phyloP scores from a whole-genome alignment of 2,797 vertebrate species.

The Enteromius thamalakanensis region DNA sequence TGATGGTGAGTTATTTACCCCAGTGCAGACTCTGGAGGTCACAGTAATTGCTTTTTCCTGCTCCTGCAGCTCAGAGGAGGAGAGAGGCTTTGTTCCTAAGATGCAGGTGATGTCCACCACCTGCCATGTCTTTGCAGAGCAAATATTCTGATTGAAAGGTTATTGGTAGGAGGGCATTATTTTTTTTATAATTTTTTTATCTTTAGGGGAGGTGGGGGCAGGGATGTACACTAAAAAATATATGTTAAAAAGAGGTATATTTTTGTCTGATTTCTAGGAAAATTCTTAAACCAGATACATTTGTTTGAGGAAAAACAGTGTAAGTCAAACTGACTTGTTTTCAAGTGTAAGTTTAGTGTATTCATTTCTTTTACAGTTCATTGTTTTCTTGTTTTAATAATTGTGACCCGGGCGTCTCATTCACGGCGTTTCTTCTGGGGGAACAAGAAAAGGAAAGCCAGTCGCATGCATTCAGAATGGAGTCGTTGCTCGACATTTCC shows the following conservation, averaged over 20 bases:
- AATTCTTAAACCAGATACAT: neutral
- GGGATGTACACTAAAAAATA: neutral
- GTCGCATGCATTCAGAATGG: too few relatives aligned
- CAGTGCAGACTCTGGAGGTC: conserved; percentile 58
- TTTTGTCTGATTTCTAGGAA: neutral
- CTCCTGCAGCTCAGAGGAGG: conserved; percentile 60
- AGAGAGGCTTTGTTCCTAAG: conserved; percentile 71
- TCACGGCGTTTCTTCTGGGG: too few relatives aligned
- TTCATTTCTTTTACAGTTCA: neutral
- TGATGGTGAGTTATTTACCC: conserved; percentile 48
- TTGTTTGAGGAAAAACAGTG: neutral
- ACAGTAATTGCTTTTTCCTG: conserved; percentile 76
- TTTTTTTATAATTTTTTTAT: too few relatives aligned
- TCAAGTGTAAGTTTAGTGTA: neutral
- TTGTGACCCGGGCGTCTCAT: too few relatives aligned
- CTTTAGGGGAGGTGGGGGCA: neutral
- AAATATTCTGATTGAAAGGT: conserved; percentile 24
- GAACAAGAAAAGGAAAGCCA: too few relatives aligned
- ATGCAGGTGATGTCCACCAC: conserved; percentile 50
- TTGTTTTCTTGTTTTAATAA: neutral
- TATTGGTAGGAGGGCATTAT: neutral
- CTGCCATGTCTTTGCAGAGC: neutral
- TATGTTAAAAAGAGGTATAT: neutral
- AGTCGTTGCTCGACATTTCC: too few relatives aligned
- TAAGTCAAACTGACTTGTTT: neutral